phyloP scores from a whole-genome alignment of 2,113 vertebrate species.

The Sitta europaea region DNA sequence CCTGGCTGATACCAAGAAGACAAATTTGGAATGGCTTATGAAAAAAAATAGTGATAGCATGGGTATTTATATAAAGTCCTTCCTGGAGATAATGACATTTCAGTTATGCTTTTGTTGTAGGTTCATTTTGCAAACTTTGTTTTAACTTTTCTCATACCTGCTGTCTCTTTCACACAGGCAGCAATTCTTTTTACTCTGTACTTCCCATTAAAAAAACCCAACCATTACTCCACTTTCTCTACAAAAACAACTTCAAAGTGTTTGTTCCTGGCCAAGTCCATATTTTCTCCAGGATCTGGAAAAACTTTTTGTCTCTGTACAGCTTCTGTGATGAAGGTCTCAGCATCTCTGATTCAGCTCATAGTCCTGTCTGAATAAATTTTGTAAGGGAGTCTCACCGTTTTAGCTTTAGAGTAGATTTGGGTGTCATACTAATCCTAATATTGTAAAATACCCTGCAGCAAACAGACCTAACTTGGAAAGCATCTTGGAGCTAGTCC shows the following conservation, averaged over 20 bases:
- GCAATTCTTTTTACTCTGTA: neutral
- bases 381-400: neutral
- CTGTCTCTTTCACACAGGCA: neutral
- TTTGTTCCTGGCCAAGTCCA: neutral
- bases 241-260: rapidly evolving
- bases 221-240: rapidly evolving
- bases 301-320: neutral
- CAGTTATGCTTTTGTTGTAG: neutral
- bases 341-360: neutral
- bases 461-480: neutral
- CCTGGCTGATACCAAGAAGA: neutral
- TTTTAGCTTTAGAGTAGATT: neutral
- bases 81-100: neutral
- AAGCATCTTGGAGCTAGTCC: neutral
- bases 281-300: neutral
- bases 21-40: neutral
- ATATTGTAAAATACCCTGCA: neutral
- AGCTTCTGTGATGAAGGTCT: neutral
- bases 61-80: neutral
- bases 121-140: neutral
- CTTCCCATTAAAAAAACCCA: neutral
- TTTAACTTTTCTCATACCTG: neutral
- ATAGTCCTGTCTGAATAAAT: neutral
- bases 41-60: neutral
- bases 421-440: neutral